Evolutionary conservation across 2,888 invertebrate genomes (phyloP).

Genomic region (Pyrrhosoma nymphula): DNA sequence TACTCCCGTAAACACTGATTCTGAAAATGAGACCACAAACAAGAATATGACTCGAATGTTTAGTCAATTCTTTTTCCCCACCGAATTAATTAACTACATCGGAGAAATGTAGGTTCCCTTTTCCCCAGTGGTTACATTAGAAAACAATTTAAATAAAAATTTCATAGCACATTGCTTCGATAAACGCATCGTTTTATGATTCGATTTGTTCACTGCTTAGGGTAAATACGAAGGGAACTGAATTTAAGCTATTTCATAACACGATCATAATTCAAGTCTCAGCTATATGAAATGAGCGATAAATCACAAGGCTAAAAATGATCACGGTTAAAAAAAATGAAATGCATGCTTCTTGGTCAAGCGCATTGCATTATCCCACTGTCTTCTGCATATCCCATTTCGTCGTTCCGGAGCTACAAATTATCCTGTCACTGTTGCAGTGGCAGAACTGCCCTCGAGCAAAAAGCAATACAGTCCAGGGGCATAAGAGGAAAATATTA

Average conservation of each 20-base stretch:
- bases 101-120: background rate
- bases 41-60: background rate
- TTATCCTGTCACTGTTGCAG: background rate
- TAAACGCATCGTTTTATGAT: too few relatives aligned
- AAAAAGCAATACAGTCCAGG: background rate
- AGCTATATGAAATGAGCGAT: background rate
- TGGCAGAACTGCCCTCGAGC: background rate
- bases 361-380: background rate
- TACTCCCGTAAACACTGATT: background rate
- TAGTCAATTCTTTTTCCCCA: background rate
- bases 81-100: background rate
- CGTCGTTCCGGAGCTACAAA: background rate
- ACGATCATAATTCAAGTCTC: background rate
- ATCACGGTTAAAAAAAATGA: background rate
- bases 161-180: too few relatives aligned
- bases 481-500: background rate
- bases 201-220: background rate
- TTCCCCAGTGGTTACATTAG: background rate
- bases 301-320: background rate
- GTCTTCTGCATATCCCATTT: background rate
- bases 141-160: too few relatives aligned
- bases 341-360: background rate
- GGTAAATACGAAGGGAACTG: background rate
- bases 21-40: background rate
- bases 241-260: background rate